Percentiles rank a stretch among this genome's conserved stretches.
These are phyloP conservation scores for Eumaeus atala DNA, from an alignment of 1,140 invertebrate species.

Conservation along the genomic window DNA sequence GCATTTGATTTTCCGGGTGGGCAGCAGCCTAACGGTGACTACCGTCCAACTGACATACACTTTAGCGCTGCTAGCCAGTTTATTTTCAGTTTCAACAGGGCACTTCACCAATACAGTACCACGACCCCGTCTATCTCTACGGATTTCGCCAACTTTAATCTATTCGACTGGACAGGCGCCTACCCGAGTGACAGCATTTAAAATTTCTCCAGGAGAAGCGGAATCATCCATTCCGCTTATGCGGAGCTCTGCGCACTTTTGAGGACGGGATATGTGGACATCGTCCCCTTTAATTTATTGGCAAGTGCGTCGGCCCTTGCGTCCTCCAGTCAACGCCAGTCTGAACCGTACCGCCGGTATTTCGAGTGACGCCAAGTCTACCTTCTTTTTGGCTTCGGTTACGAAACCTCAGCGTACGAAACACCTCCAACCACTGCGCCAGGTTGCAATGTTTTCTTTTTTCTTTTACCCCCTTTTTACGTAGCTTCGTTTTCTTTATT, in stretches of 20 bases:
- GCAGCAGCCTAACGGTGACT: not conserved
- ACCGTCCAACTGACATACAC: not conserved
- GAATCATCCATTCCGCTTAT: conserved; percentile 15
- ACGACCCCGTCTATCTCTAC: not conserved
- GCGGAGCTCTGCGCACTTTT: conserved; percentile 10
- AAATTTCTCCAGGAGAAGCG: not conserved
- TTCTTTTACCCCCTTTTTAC: too few species aligned
- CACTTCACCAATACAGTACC: conserved; percentile 9
- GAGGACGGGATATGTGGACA: not conserved
- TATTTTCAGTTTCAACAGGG: conserved; percentile 7
- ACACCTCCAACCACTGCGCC: not conserved
- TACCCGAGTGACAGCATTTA: not conserved
- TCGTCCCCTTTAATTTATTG: not conserved
- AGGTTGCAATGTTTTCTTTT: not conserved
- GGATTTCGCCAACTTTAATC: conserved; percentile 2
- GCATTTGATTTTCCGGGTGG: not conserved
- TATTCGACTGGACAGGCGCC: not conserved
- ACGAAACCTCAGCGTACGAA: conserved; percentile 7
- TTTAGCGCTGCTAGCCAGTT: not conserved
- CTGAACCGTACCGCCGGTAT: conserved; percentile 5
- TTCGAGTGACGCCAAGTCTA: not conserved
- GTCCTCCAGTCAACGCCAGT: conserved; percentile 4
- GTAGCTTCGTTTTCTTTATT: too few species aligned
- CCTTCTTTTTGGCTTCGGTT: not conserved
- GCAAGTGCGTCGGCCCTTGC: conserved; percentile 5